A percentile compares a stretch with the other conserved stretches of the same genome.
phyloP scores from a whole-genome alignment of 2,113 vertebrate genomes.

The Grammatotria lemairii region DNA sequence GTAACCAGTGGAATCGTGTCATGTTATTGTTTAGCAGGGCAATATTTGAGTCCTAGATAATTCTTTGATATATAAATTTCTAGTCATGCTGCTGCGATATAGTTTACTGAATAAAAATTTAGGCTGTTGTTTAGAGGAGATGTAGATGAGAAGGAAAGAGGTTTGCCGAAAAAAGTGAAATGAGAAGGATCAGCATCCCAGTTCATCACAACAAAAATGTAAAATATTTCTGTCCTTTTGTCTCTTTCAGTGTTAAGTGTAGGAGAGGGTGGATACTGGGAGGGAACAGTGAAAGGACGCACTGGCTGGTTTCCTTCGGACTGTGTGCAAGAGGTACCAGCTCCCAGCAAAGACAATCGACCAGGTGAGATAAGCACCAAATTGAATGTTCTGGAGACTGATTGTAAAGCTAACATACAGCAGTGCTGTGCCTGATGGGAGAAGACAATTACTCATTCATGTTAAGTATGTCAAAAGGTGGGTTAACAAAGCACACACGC shows the following conservation, averaged over 20 bases:
- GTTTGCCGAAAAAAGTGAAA: background rate
- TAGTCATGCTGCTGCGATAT: background rate
- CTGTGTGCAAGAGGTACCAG: constrained; percentile 83
- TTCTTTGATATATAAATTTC: background rate
- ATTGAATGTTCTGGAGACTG: background rate
- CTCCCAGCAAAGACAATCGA: constrained; percentile 76
- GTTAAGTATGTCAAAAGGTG: background rate
- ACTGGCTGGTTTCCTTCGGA: constrained; percentile 90
- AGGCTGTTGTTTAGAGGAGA: background rate
- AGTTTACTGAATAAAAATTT: background rate
- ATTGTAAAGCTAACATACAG: background rate
- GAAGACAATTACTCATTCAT: background rate
- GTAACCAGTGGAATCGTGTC: background rate
- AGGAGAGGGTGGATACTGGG: constrained; percentile 91
- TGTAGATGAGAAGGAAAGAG: background rate
- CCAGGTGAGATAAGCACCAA: constrained; percentile 65
- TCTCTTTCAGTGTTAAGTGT: constrained; percentile 79
- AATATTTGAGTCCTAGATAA: background rate
- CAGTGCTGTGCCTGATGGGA: background rate
- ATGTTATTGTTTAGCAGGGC: background rate
- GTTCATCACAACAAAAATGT: background rate
- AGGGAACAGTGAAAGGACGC: constrained; percentile 85
- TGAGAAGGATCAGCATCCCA: background rate
- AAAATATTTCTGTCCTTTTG: background rate
- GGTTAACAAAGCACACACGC: background rate